Conservation (phyloP, 1,140 invertebrate genomes). For the Dendroctonus valens region DNA sequence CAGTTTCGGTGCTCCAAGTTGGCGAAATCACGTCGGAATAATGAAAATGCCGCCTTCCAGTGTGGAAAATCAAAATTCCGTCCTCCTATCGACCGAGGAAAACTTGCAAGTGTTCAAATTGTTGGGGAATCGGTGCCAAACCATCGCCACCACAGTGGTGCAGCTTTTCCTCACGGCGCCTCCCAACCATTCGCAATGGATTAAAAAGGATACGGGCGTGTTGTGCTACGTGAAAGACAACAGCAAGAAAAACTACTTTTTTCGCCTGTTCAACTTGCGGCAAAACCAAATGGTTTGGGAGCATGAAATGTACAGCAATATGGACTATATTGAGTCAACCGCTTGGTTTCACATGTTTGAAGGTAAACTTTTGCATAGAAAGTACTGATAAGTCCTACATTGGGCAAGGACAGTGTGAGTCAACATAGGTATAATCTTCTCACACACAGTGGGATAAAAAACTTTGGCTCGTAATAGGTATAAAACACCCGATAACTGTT, state of each 20-base stretch:
- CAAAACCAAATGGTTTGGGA: constrained; percentile 81
- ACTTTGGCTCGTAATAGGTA: too few relatives aligned
- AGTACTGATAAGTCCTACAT: neutral
- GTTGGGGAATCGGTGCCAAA: constrained; percentile 80
- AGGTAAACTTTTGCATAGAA: constrained; percentile 47
- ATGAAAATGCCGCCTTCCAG: constrained; percentile 40
- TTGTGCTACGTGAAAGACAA: constrained; percentile 92
- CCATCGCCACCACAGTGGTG: constrained; percentile 83
- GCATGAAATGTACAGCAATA: constrained; percentile 91
- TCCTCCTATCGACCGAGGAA: constrained; percentile 72
- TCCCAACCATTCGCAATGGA: constrained; percentile 79
- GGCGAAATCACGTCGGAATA: constrained; percentile 9
- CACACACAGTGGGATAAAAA: too few relatives aligned
- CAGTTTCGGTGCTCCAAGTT: too few relatives aligned
- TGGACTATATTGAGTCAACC: constrained; percentile 79
- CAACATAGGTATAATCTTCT: too few relatives aligned
- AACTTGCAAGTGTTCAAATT: constrained; percentile 81
- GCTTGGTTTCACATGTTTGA: constrained; percentile 92
- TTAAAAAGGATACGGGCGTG: constrained; percentile 71
- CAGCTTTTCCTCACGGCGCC: constrained; percentile 85
- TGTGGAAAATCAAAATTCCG: constrained; percentile 43
- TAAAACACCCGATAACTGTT: too few relatives aligned
- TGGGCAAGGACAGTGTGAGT: neutral
- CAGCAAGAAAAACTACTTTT: constrained; percentile 83
- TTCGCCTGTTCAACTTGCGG: constrained; percentile 82